These are phyloP conservation scores for Cyprinodon tularosa DNA, from an alignment of 2,113 vertebrate species.

Conservation along the genomic window DNA sequence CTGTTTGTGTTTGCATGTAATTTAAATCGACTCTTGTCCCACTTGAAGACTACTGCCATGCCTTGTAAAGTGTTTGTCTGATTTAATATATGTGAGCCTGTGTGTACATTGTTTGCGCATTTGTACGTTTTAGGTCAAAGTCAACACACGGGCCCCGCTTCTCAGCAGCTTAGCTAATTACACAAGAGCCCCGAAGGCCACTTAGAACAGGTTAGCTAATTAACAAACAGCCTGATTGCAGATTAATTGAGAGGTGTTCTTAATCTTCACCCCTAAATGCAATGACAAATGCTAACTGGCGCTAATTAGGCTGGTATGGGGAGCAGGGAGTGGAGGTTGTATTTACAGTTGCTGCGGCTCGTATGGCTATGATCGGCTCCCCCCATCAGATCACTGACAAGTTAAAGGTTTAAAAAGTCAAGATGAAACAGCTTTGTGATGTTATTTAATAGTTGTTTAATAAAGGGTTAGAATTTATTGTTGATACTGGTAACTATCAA, in stretches of 20 bases:
- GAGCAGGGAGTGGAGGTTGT: conserved; percentile 56
- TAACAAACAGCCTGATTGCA: conserved; percentile 81
- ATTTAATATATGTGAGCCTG: conserved; percentile 6
- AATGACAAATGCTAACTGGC: conserved; percentile 77
- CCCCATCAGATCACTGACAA: conserved; percentile 27
- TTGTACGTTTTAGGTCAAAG: conserved; percentile 70
- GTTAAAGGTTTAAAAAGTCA: neutral
- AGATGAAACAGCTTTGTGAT: neutral
- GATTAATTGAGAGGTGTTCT: conserved; percentile 80
- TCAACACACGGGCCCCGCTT: conserved; percentile 69
- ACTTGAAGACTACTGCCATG: conserved; percentile 57
- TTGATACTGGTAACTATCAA: neutral
- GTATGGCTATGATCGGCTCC: conserved; percentile 32
- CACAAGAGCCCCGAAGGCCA: conserved; percentile 77
- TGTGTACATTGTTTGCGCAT: conserved; percentile 15
- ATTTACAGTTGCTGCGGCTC: conserved; percentile 64
- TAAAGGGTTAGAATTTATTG: neutral
- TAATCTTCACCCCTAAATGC: conserved; percentile 77
- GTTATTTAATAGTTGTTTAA: neutral
- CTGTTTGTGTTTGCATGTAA: conserved; percentile 45
- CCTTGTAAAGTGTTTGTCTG: conserved; percentile 23
- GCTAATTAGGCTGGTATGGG: conserved; percentile 72
- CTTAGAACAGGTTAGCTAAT: conserved; percentile 80
- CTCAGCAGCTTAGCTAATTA: conserved; percentile 79
- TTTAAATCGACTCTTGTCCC: conserved; percentile 47